Evolutionary conservation across 2,113 vertebrate species (phyloP).

Genomic region (Heterochromis multidens): DNA sequence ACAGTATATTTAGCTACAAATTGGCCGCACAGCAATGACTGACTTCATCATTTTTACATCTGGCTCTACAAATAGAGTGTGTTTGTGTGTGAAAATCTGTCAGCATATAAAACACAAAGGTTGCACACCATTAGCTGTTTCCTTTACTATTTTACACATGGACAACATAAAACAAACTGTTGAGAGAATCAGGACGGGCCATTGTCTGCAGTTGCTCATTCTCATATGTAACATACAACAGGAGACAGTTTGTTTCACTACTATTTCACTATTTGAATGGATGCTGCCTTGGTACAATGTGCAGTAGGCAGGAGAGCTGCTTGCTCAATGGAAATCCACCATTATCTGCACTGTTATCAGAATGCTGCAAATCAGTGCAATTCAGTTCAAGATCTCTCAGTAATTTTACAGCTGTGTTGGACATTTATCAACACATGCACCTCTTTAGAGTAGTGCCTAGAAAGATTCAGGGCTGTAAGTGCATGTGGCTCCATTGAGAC

Average conservation of each 20-base stretch:
- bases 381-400: not conserved
- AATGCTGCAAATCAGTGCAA: not conserved
- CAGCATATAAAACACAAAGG: not conserved
- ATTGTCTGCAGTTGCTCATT: too few species aligned
- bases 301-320: not conserved
- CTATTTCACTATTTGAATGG: not conserved
- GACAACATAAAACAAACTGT: not conserved
- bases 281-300: not conserved
- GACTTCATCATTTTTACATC: constrained; percentile 57
- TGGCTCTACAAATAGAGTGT: constrained; percentile 23
- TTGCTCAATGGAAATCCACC: not conserved
- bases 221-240: too few species aligned
- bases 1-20: constrained; percentile 12
- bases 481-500: not conserved
- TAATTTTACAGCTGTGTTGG: not conserved
- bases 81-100: not conserved
- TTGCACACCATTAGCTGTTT: not conserved
- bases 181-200: not conserved
- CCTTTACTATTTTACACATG: not conserved
- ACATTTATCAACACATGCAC: not conserved
- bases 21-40: not conserved
- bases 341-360: not conserved
- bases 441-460: not conserved
- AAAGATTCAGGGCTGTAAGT: not conserved
- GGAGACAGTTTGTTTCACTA: not conserved